Evolutionary conservation across 1,140 invertebrate species (phyloP).

Genomic region (Arion vulgaris): DNA sequence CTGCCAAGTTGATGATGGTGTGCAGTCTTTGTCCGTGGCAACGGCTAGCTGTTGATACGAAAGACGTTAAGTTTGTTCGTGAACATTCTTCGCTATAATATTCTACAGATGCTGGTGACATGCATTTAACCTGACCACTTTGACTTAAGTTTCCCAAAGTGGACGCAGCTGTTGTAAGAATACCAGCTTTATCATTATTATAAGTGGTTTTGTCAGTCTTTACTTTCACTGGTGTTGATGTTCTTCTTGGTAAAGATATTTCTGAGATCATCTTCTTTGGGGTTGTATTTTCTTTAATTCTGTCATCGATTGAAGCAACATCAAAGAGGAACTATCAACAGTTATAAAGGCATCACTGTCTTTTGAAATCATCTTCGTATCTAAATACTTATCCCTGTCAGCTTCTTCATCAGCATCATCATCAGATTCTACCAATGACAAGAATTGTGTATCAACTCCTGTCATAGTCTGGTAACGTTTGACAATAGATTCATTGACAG

Average conservation of each 20-base stretch:
- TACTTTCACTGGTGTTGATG: background rate
- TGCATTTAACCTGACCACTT: background rate
- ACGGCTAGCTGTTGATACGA: background rate
- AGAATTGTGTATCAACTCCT: too few species aligned
- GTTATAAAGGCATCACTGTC: conserved; percentile 1
- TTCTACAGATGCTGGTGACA: background rate
- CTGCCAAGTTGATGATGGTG: background rate
- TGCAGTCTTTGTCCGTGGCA: background rate
- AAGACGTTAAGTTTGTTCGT: background rate
- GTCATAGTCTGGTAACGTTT: background rate
- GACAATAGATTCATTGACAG: conserved; percentile 23
- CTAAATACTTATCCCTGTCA: background rate
- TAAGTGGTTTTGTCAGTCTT: background rate
- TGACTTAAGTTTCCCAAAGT: background rate
- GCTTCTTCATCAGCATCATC: background rate
- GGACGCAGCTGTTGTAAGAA: background rate
- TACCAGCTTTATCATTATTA: background rate
- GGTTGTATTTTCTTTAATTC: background rate
- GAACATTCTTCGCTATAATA: background rate
- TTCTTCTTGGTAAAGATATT: background rate
- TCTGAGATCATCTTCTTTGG: background rate
- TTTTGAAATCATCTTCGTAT: background rate
- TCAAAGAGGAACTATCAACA: background rate
- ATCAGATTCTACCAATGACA: background rate
- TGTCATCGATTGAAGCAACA: background rate